Percentiles rank a stretch among this genome's conserved stretches.
These are phyloP conservation scores for Pogonophryne albipinna DNA, from an alignment of 2,797 vertebrate genomes.

Conservation along the genomic window DNA sequence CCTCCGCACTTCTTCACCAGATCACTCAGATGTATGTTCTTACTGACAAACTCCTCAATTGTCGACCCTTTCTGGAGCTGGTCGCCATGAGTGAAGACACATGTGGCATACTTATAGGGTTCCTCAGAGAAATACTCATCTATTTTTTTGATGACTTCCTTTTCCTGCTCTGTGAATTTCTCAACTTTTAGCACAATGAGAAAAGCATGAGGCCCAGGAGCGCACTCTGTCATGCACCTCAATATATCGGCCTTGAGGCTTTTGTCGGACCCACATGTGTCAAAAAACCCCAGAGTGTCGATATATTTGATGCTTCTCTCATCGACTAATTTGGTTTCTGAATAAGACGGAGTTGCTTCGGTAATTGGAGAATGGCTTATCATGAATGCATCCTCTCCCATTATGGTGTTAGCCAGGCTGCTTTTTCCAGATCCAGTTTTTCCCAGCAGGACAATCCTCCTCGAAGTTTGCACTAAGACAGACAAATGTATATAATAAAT, in stretches of 20 bases:
- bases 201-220: background rate
- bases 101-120: constrained; percentile 4
- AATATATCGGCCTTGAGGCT: too few relatives aligned
- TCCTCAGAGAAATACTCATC: background rate
- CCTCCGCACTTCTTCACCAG: constrained; percentile 10
- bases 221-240: too few relatives aligned
- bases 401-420: constrained; percentile 24
- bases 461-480: background rate
- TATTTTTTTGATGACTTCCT: constrained; percentile 12
- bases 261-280: too few relatives aligned
- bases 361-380: too few relatives aligned
- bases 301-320: too few relatives aligned
- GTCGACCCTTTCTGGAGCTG: constrained; percentile 23
- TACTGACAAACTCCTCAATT: constrained; percentile 25
- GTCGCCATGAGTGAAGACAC: constrained; percentile 59
- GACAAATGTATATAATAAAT: background rate
- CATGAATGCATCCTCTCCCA: constrained; percentile 11
- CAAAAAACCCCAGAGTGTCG: too few relatives aligned
- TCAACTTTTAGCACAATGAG: constrained; percentile 34
- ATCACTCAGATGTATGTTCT: constrained; percentile 10
- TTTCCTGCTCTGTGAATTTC: constrained; percentile 36
- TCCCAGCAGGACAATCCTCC: constrained; percentile 9
- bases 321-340: background rate
- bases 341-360: background rate
- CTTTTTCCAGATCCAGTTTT: constrained; percentile 33